phyloP scores from a whole-genome alignment of 2,888 invertebrate genomes.

The Andrena bicolor region DNA sequence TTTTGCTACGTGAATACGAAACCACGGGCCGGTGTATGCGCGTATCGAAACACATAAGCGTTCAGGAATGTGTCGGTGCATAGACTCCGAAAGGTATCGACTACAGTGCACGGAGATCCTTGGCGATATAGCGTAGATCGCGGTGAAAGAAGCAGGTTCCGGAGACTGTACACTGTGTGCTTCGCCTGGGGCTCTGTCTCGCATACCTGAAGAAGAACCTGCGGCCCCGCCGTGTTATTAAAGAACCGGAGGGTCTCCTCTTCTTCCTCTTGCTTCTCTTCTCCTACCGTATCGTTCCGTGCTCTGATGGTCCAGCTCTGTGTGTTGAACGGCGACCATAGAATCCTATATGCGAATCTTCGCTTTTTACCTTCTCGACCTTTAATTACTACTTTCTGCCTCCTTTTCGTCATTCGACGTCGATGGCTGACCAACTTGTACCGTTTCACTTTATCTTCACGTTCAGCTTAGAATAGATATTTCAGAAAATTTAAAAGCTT shows the following conservation, averaged over 20 bases:
- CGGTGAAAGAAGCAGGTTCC: slow-evolving; percentile 59
- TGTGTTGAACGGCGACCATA: slow-evolving; percentile 22
- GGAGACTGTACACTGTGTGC: slow-evolving; percentile 58
- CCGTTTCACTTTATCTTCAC: not conserved
- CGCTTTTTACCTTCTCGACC: slow-evolving; percentile 38
- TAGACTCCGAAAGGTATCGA: slow-evolving; percentile 41
- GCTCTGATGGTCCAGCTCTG: slow-evolving; percentile 34
- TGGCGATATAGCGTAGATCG: slow-evolving; percentile 35
- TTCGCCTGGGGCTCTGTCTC: slow-evolving; percentile 61
- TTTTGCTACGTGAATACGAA: slow-evolving; percentile 17
- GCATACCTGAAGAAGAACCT: slow-evolving; percentile 75
- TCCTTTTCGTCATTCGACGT: slow-evolving; percentile 15
- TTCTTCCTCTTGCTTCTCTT: slow-evolving; percentile 55
- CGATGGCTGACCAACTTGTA: not conserved
- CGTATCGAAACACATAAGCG: slow-evolving; percentile 45
- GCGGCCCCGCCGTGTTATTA: slow-evolving; percentile 78
- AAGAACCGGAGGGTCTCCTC: slow-evolving; percentile 73
- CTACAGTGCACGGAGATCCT: slow-evolving; percentile 55
- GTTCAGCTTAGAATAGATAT: not conserved
- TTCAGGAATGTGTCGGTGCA: slow-evolving; percentile 59
- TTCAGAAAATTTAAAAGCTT: not conserved
- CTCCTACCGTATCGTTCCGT: slow-evolving; percentile 47
- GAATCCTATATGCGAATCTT: slow-evolving; percentile 49
- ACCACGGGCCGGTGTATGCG: slow-evolving; percentile 8
- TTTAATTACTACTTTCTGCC: slow-evolving; percentile 46